Base-by-base conservation (phyloP, 1,140 invertebrate species). In the Telenomus remus region DNA sequence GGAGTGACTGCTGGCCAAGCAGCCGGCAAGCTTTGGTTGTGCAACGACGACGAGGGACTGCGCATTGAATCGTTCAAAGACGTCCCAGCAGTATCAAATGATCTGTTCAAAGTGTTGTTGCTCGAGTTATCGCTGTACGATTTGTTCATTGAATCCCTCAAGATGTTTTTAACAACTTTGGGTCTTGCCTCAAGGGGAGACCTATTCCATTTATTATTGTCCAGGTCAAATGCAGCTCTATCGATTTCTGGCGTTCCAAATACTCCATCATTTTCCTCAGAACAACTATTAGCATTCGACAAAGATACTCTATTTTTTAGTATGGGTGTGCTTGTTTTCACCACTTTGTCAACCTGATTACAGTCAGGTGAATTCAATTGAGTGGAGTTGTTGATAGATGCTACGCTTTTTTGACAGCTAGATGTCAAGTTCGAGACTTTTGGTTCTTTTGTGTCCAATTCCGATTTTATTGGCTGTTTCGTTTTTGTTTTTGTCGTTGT, bases 11-110 rank as follows among this genome's bases (percentile, higher is more conserved):
- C 39, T 9, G 70, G 60, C 1, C 37, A 9, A 39, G 37, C 9
- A 4, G 37, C n/a, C 37, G 37, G 37, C 19, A 27, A 27, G 9
- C 37, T 39, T n/a, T 39, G 37, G 9, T 39, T n/a, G 19, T 72
- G 66, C 9, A 76, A 47, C 16, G 79, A 69, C 8, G 80, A 81
- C 13, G 70, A 14, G n/a, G 81, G 75, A 68, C 70, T 81, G 15
- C 56, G 43, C 33, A 39, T 49, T 16, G 35, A 9, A 8, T 78
- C 63, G 12, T 42, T 55, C 10, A 55, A 65, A 1, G 54, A 54
- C 7, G 42, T 55, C 4, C 11, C 13, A 0, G 61, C 69, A 27
- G 19, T 6, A 1, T 27, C 19, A 27, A 27, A 27, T 27, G 19
- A 27, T 27, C 19, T 72, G 50, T 74, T 48, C 15, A 33, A 7